Percentiles rank a stretch among this genome's conserved stretches.
These are phyloP conservation scores for Sipha flava DNA, from an alignment of 1,140 invertebrate species.

Conservation along the genomic window DNA sequence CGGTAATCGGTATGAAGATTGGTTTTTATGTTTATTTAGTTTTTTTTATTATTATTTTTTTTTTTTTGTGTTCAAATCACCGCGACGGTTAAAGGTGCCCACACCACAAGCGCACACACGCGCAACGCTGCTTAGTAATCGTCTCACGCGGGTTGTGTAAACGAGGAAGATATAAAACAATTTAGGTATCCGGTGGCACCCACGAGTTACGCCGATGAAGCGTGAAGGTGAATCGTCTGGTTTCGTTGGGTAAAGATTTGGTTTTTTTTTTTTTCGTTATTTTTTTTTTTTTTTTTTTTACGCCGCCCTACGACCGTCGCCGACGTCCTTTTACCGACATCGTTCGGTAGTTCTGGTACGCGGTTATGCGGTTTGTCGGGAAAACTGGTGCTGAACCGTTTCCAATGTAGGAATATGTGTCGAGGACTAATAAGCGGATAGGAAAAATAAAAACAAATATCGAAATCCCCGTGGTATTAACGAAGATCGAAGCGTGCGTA, in stretches of 20 bases:
- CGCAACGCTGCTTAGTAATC: too few species aligned
- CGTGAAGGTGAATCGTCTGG: slow-evolving; percentile 30
- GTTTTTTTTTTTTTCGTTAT: too few species aligned
- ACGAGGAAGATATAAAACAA: not conserved
- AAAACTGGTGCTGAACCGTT: slow-evolving; percentile 7
- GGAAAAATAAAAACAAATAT: not conserved
- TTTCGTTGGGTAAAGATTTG: slow-evolving; percentile 4
- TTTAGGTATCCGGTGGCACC: slow-evolving; percentile 26
- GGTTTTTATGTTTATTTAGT: not conserved
- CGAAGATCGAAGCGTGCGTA: not conserved
- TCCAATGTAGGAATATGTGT: not conserved
- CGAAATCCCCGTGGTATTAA: not conserved
- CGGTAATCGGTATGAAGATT: not conserved
- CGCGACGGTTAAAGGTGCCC: too few species aligned
- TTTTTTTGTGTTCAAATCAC: too few species aligned
- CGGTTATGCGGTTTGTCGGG: slow-evolving; percentile 6
- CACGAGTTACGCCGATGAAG: slow-evolving; percentile 14
- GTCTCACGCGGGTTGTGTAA: not conserved
- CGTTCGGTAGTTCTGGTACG: slow-evolving; percentile 9
- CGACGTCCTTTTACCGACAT: not conserved
- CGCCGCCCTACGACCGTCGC: not conserved
- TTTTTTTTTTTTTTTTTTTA: too few species aligned
- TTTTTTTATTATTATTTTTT: not conserved
- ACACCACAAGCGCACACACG: too few species aligned
- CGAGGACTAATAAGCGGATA: not conserved